Conservation (phyloP, 2,797 vertebrate genomes). For the Sarcoramphus papa region DNA sequence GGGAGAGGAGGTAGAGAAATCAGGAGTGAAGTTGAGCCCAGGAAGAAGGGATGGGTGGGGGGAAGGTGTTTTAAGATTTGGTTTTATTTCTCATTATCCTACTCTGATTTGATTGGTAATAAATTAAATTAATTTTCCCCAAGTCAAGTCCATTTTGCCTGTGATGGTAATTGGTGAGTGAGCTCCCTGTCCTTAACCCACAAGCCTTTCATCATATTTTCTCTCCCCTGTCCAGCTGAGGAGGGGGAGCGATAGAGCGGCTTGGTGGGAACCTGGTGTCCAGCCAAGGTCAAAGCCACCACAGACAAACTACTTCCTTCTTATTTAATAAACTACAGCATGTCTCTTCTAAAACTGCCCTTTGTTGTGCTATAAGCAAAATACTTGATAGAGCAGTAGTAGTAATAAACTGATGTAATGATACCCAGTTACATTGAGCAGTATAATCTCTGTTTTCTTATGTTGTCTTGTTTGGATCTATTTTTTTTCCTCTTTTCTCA, state of each 20-base stretch:
- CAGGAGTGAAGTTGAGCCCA: fast-evolving
- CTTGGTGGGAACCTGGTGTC: not conserved
- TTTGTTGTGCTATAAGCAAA: not conserved
- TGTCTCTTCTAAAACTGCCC: not conserved
- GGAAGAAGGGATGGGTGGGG: not conserved
- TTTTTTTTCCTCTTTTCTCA: not conserved
- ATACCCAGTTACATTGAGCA: not conserved
- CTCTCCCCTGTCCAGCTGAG: not conserved
- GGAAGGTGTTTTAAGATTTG: not conserved
- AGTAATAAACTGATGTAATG: not conserved
- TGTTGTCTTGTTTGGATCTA: fast-evolving
- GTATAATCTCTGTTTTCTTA: not conserved
- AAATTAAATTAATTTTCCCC: not conserved
- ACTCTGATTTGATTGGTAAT: not conserved
- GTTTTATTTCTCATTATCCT: not conserved
- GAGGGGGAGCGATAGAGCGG: not conserved
- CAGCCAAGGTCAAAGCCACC: not conserved
- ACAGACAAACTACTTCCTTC: not conserved
- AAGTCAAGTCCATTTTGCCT: not conserved
- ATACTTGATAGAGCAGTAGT: not conserved
- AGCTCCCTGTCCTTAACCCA: not conserved
- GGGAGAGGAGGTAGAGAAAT: not conserved
- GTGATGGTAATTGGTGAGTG: not conserved
- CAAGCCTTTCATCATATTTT: not conserved
- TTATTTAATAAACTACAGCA: not conserved